phyloP scores from a whole-genome alignment of 2,113 vertebrate genomes.

The Gambusia affinis region DNA sequence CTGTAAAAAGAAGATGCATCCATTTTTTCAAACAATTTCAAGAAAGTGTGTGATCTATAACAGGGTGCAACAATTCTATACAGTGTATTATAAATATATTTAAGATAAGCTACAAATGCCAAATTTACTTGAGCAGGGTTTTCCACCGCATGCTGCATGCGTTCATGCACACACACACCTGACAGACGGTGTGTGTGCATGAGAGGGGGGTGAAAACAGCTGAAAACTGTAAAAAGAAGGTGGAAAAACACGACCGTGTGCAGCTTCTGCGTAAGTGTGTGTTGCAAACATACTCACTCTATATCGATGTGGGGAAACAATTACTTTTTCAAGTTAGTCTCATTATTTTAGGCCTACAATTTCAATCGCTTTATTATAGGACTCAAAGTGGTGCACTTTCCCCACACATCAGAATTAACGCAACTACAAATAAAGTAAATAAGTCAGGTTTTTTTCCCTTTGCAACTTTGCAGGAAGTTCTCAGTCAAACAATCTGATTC shows the following conservation, averaged over 20 bases:
- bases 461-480: slow-evolving; percentile 63
- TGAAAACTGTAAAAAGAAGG: neutral
- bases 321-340: neutral
- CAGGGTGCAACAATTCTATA: neutral
- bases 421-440: neutral
- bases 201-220: neutral
- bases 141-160: slow-evolving; percentile 18
- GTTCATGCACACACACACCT: slow-evolving; percentile 30
- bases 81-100: slow-evolving; percentile 2
- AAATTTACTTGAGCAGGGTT: neutral
- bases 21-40: slow-evolving; percentile 4
- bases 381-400: slow-evolving; percentile 14
- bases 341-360: slow-evolving; percentile 8
- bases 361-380: no score
- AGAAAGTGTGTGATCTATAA: neutral
- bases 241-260: neutral
- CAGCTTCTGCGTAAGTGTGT: neutral
- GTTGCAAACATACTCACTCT: slow-evolving; percentile 19
- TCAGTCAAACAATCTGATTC: slow-evolving; percentile 24
- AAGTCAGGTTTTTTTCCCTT: neutral
- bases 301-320: neutral
- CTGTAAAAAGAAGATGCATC: no score
- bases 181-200: slow-evolving; percentile 14
- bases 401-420: neutral
- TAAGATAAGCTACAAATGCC: slow-evolving; percentile 11